Conservation (phyloP, 1,140 invertebrate genomes). For the Bombus huntii region DNA sequence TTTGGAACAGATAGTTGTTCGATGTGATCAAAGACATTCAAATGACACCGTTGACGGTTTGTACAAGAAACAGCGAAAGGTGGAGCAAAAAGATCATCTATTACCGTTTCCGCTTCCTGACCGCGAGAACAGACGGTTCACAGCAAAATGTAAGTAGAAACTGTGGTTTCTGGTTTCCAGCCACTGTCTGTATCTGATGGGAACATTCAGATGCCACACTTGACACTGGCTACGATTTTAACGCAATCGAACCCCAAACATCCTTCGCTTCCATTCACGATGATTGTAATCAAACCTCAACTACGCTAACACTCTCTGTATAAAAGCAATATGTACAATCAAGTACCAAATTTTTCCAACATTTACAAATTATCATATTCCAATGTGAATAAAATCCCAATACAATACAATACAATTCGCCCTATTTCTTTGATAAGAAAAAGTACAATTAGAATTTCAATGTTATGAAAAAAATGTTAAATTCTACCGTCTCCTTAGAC, state of each 20-base stretch:
- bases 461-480: too few relatives aligned
- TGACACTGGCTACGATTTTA: conserved; percentile 5
- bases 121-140: conserved; percentile 41
- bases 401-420: too few relatives aligned
- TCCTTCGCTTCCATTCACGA: background rate
- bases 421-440: background rate
- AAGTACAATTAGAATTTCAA: too few relatives aligned
- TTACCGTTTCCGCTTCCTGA: conserved; percentile 37
- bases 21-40: too few relatives aligned
- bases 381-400: too few relatives aligned
- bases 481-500: background rate
- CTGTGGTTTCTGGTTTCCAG: conserved; percentile 48
- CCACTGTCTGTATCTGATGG: conserved; percentile 13
- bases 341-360: too few relatives aligned
- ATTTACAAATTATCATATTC: too few relatives aligned
- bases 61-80: conserved; percentile 17
- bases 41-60: too few relatives aligned
- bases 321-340: too few relatives aligned
- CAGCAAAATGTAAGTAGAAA: conserved; percentile 46
- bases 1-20: background rate
- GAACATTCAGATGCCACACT: conserved; percentile 19
- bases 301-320: too few relatives aligned
- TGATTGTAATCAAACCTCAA: background rate
- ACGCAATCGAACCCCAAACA: background rate
- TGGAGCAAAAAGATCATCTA: background rate